These are phyloP conservation scores for Ptychobarbus kaznakovi DNA, from an alignment of 2,797 vertebrate species.

Conservation along the genomic window DNA sequence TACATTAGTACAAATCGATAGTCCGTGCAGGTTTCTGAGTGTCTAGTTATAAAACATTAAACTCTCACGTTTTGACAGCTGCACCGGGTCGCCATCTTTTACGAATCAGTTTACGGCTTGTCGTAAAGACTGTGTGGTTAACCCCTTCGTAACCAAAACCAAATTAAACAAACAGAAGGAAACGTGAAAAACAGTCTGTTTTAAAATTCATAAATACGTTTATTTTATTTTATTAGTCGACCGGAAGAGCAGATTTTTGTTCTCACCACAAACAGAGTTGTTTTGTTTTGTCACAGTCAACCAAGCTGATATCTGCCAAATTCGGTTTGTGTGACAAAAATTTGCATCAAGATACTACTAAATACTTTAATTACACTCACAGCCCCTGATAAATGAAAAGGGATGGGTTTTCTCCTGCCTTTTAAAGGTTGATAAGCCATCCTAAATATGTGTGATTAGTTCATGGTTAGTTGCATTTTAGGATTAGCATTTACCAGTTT, in stretches of 20 bases:
- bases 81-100: constrained; percentile 79
- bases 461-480: not conserved
- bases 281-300: not conserved
- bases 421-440: not conserved
- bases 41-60: not conserved
- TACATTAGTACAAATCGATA: not conserved
- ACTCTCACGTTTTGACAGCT: constrained; percentile 50
- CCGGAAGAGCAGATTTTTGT: not conserved
- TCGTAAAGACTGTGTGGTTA: constrained; percentile 42
- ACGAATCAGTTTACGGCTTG: constrained; percentile 59
- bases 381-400: not conserved
- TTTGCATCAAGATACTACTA: not conserved
- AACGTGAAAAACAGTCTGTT: not conserved
- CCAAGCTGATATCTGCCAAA: not conserved
- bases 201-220: not conserved
- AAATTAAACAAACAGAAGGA: not conserved
- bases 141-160: constrained; percentile 23
- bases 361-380: not conserved
- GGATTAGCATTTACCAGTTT: not conserved
- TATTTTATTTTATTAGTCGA: not conserved
- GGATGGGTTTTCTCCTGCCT: not conserved
- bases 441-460: not conserved
- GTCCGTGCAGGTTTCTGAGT: not conserved
- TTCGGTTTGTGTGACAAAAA: not conserved
- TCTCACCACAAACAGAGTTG: not conserved